phyloP scores from a whole-genome alignment of 2,797 vertebrate species.

The Muraenolepis orangiensis region DNA sequence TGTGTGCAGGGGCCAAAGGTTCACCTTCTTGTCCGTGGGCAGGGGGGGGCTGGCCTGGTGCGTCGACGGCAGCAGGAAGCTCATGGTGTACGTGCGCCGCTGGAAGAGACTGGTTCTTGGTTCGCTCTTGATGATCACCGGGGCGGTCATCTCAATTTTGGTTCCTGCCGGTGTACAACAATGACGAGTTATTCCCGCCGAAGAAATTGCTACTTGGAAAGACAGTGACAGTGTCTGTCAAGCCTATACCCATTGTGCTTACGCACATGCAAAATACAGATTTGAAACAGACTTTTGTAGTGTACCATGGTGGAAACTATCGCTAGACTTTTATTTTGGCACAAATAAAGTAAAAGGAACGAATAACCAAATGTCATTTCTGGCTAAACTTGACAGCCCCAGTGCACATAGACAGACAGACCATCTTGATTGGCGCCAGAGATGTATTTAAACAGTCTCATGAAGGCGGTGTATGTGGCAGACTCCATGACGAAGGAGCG shows the following conservation, averaged over 20 bases:
- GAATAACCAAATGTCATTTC: too few species aligned
- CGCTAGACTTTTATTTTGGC: too few species aligned
- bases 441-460: constrained; percentile 68
- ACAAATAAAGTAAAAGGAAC: too few species aligned
- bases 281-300: too few species aligned
- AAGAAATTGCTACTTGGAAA: background rate
- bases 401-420: constrained; percentile 28
- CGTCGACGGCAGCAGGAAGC: constrained; percentile 69
- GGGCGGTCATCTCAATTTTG: constrained; percentile 69
- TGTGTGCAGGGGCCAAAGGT: background rate
- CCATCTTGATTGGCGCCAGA: constrained; percentile 58
- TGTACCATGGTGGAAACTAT: too few species aligned
- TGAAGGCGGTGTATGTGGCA: constrained; percentile 45
- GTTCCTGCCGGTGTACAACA: constrained; percentile 46
- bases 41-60: constrained; percentile 57
- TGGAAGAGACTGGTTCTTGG: constrained; percentile 13
- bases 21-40: constrained; percentile 53
- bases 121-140: constrained; percentile 54
- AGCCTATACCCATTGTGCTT: background rate
- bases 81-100: constrained; percentile 43
- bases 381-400: too few species aligned
- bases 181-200: background rate
- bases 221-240: background rate
- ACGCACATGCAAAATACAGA: constrained; percentile 1
- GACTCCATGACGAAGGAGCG: constrained; percentile 43